These are phyloP conservation scores for Danaus melanippus DNA, from an alignment of 1,140 invertebrate species.

Conservation along the genomic window DNA sequence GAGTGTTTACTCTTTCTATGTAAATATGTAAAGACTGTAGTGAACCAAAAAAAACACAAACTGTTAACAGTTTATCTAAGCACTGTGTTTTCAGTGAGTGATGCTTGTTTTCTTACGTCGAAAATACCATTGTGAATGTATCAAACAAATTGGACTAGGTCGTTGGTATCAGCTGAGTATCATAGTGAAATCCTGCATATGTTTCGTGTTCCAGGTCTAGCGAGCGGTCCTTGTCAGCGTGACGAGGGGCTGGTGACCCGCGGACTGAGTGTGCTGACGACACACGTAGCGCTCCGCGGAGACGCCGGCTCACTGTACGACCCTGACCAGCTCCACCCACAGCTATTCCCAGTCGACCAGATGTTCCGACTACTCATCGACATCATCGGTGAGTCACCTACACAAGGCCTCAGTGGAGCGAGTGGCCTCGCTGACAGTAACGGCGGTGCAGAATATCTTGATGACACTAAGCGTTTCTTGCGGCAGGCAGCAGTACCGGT, in stretches of 20 bases:
- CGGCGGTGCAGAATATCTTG: too few species aligned
- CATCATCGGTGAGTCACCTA: slow-evolving; percentile 77
- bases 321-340: slow-evolving; percentile 77
- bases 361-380: slow-evolving; percentile 87
- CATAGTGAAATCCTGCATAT: background rate
- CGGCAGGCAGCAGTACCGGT: slow-evolving; percentile 75
- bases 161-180: too few species aligned
- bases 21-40: too few species aligned
- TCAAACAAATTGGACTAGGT: too few species aligned
- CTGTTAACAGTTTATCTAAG: too few species aligned
- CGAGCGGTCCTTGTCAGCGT: slow-evolving; percentile 21
- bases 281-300: slow-evolving; percentile 78
- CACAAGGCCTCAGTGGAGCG: too few species aligned
- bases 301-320: slow-evolving; percentile 59
- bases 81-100: too few species aligned
- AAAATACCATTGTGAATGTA: too few species aligned
- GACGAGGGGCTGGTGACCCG: slow-evolving; percentile 75
- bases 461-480: background rate
- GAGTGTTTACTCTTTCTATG: too few species aligned
- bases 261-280: slow-evolving; percentile 80
- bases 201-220: slow-evolving; percentile 30
- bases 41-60: too few species aligned
- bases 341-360: slow-evolving; percentile 83
- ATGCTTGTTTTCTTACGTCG: too few species aligned
- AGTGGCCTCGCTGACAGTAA: too few species aligned